Conservation (phyloP, 2,888 invertebrate genomes). For the Idaea dimidiata region DNA sequence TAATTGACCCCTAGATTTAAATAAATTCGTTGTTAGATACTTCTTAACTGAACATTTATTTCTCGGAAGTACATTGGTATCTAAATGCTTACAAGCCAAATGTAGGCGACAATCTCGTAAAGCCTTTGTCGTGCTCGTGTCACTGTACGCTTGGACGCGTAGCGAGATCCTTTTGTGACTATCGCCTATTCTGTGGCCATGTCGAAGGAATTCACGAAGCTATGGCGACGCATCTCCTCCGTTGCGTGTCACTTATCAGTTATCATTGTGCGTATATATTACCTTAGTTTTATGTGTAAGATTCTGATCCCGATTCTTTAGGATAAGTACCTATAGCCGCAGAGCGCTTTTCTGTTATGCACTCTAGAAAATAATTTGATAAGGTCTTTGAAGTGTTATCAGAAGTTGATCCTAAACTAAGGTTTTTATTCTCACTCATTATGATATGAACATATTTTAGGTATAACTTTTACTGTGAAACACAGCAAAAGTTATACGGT, state of each 20-base stretch:
- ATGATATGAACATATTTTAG: not conserved
- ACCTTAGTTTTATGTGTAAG: not conserved
- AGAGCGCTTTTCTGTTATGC: not conserved
- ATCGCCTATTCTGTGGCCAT: no score
- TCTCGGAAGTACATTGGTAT: not conserved
- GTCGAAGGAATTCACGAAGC: no score
- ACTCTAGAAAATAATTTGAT: not conserved
- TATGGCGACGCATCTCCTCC: no score
- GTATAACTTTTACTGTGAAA: no score
- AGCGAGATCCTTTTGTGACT: no score
- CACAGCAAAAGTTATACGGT: no score
- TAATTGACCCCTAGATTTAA: constrained; percentile 8
- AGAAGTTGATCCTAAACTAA: not conserved
- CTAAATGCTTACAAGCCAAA: no score
- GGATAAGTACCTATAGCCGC: not conserved
- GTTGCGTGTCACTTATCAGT: no score
- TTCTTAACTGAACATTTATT: not conserved
- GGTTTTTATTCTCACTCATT: not conserved
- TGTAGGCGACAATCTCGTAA: no score
- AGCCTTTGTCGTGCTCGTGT: no score
- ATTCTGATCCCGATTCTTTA: not conserved
- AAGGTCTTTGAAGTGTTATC: not conserved
- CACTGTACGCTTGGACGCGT: no score
- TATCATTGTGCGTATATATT: no score
- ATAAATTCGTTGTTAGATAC: not conserved